Conservation (phyloP, 2,888 invertebrate genomes). For the Gari tellinella region DNA sequence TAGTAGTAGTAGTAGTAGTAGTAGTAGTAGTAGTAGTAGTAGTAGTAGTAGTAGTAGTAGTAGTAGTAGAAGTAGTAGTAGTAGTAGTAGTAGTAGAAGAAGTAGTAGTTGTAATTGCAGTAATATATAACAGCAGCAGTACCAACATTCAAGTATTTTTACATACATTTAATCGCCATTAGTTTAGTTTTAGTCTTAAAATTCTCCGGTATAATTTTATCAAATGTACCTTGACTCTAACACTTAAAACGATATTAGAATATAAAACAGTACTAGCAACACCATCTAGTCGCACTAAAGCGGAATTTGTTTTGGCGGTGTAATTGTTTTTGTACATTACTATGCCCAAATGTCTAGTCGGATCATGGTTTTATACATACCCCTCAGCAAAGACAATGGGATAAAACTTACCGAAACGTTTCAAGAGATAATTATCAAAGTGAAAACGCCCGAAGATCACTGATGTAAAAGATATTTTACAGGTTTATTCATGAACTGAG, state of each 20-base stretch:
- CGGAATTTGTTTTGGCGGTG: no score
- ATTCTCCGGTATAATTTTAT: no score
- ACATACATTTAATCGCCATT: not conserved
- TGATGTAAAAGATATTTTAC: conserved; percentile 3
- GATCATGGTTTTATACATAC: not conserved
- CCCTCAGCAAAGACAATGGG: conserved; percentile 7
- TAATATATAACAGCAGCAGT: not conserved
- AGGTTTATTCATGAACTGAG: conserved; percentile 6
- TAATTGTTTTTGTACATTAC: no score
- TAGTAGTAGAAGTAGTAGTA: conserved; percentile 1
- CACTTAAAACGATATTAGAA: no score
- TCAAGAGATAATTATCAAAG: conserved; percentile 15
- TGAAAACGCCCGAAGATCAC: conserved; percentile 7
- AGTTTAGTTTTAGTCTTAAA: no score
- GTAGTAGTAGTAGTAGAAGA: not conserved
- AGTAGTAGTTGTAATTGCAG: not conserved
- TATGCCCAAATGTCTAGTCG: not conserved
- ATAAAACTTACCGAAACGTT: conserved; percentile 13
- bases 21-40: conserved; percentile 2
- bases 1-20: conserved; percentile 2
- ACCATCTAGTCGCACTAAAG: no score
- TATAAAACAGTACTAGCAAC: no score
- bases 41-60: conserved; percentile 2
- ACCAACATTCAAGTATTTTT: not conserved
- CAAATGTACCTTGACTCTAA: no score